Evolutionary conservation across 2,113 vertebrate genomes (phyloP), one percentile per base, ranked within the genome.

Genomic region (Solenodon paradoxus): DNA sequence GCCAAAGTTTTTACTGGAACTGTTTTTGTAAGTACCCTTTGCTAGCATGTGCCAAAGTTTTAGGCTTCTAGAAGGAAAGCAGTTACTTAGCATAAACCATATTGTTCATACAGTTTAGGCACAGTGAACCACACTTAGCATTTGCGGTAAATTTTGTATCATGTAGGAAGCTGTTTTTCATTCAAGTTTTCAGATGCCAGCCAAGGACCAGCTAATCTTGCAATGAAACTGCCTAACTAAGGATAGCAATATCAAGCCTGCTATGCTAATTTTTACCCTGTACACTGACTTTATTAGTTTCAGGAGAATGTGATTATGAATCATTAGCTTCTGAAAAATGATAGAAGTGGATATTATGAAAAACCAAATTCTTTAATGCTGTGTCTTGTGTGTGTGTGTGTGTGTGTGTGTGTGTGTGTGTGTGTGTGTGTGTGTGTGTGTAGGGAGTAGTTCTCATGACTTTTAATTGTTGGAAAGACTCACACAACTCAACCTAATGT

Each of bases 281-380:
- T 38, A 66, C 5, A 28, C 24, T 81, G 51, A 90, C 68, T 91
- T 83, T 72, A 64, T 95, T 89, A 12, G 68, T 88, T 91, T 92
- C 49, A 83, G 80, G 19, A 88, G 35, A n/a, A 90, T 69, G 7
- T 75, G n/a, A 72, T 91, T 88, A 79, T 53, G 57, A 61, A 53
- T 40, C 71, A 72, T 49, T 83, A 91, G 81, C 59, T 89, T 95
- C 35, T 93, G 66, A 63, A 83, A 95, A 92, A 47, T 45, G 87
- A 79, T 59, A 92, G 28, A 74, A 92, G 45, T 55, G 61, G 22
- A 12, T 82, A 15, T 51, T 42, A n/a, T 71, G 28, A 30, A n/a
- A 87, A 51, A 64, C 13, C 42, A 84, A 35, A 75, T 74, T 53
- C 17, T 85, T 95, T 68, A 49, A 16, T 71, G 30, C 0, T 83